A percentile compares a stretch with the other conserved stretches of the same genome.
Conservation (phyloP, 2,113 vertebrate genomes). For the Rhinolophus ferrumequinum region DNA sequence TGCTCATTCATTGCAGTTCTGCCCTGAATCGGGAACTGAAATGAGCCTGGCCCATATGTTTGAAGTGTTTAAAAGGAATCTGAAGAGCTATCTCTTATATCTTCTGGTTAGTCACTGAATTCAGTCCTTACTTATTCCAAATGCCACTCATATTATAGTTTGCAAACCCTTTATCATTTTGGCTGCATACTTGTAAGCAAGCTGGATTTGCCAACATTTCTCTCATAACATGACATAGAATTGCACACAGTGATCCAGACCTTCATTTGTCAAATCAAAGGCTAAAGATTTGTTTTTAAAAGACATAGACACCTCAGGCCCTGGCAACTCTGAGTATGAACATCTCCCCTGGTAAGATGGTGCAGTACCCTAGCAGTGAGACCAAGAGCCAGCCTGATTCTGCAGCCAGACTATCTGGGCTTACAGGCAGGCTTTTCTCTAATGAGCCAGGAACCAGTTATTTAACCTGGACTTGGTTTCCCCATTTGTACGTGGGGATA, state of each 20-base stretch:
- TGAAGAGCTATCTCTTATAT: neutral
- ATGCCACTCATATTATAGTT: neutral
- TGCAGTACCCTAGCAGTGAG: neutral
- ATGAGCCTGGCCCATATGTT: neutral
- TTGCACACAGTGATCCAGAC: neutral
- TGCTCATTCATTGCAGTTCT: neutral
- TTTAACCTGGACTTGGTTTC: neutral
- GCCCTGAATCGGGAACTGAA: neutral
- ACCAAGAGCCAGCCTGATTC: neutral
- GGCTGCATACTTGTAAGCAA: neutral
- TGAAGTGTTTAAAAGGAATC: neutral
- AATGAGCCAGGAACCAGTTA: neutral
- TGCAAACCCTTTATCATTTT: neutral
- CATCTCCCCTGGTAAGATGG: neutral
- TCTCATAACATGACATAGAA: neutral
- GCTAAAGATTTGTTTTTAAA: neutral
- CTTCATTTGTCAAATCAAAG: conserved; percentile 26
- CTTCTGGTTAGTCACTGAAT: neutral
- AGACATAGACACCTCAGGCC: neutral
- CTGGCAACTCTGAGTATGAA: neutral
- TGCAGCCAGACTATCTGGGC: neutral
- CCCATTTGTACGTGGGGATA: neutral
- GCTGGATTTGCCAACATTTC: neutral
- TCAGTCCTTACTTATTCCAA: neutral
- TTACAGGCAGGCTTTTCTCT: neutral